Evolutionary conservation across 2,888 invertebrate species (phyloP).

Genomic region (Trypoxylon attenuatum): DNA sequence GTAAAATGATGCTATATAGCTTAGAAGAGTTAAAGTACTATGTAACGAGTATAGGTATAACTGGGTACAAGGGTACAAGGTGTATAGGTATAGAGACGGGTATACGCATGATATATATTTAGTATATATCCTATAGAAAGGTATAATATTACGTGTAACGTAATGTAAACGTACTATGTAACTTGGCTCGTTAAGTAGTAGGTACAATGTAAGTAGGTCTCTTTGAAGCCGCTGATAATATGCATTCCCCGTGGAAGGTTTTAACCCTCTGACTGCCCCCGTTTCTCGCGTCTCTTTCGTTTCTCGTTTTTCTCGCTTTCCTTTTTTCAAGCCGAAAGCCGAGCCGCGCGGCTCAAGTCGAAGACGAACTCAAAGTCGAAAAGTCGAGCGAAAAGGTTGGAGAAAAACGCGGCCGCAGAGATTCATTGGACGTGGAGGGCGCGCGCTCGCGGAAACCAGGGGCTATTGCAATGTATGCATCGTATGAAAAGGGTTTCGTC

Average conservation of each 20-base stretch:
- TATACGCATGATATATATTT: slow-evolving; percentile 65
- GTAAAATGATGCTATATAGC: slow-evolving; percentile 69
- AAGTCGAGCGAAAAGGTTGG: not conserved
- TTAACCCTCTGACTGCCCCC: slow-evolving; percentile 6
- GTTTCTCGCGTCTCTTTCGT: not conserved
- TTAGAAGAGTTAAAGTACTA: slow-evolving; percentile 71
- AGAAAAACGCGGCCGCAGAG: not conserved
- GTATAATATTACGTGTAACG: slow-evolving; percentile 66
- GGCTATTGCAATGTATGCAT: too few species aligned
- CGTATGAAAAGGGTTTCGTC: slow-evolving; percentile 12
- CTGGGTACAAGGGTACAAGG: slow-evolving; percentile 33
- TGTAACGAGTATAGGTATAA: slow-evolving; percentile 65
- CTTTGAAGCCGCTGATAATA: slow-evolving; percentile 65
- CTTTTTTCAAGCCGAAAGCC: too few species aligned
- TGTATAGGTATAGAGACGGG: slow-evolving; percentile 2
- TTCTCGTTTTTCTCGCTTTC: not conserved
- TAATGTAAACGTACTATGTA: slow-evolving; percentile 67
- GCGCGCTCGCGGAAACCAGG: not conserved
- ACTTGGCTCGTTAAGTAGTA: slow-evolving; percentile 67
- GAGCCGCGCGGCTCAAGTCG: too few species aligned
- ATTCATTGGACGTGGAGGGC: not conserved
- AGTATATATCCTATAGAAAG: slow-evolving; percentile 68
- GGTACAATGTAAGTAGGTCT: slow-evolving; percentile 69
- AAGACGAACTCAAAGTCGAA: too few species aligned
- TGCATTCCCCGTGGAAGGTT: slow-evolving; percentile 66